phyloP scores from a whole-genome alignment of 2,113 vertebrate species.

The Rhadina sibilatrix region DNA sequence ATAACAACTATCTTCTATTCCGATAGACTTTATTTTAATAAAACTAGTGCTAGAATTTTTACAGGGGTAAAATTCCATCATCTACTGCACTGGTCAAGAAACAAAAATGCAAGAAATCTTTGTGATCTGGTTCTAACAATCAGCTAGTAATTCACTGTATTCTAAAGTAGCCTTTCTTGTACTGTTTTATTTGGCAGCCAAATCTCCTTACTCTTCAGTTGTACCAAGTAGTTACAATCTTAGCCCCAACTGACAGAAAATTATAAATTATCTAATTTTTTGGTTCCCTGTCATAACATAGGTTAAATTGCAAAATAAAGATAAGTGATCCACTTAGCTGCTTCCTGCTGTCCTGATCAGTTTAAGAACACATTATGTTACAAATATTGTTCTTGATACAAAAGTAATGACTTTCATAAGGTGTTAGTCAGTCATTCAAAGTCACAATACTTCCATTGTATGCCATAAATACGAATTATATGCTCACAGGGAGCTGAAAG shows the following conservation, averaged over 20 bases:
- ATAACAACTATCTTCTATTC: slow-evolving; percentile 88
- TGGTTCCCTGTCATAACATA: slow-evolving; percentile 56
- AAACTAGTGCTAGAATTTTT: slow-evolving; percentile 59
- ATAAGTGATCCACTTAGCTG: slow-evolving; percentile 68
- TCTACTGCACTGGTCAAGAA: slow-evolving; percentile 76
- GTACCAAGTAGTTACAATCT: slow-evolving; percentile 38
- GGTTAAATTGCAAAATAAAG: slow-evolving; percentile 74
- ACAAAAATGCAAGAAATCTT: slow-evolving; percentile 83
- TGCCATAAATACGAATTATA: slow-evolving; percentile 53
- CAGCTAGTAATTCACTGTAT: background rate
- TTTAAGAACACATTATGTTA: slow-evolving; percentile 61
- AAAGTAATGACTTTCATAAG: slow-evolving; percentile 64
- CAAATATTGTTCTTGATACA: slow-evolving; percentile 48
- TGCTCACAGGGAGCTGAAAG: slow-evolving; percentile 27
- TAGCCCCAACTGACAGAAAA: slow-evolving; percentile 50
- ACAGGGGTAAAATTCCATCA: slow-evolving; percentile 58
- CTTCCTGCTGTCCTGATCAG: slow-evolving; percentile 65
- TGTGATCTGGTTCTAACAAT: slow-evolving; percentile 54
- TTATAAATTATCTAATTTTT: slow-evolving; percentile 59
- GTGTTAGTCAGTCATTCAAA: slow-evolving; percentile 64
- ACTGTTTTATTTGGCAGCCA: slow-evolving; percentile 32
- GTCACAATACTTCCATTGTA: slow-evolving; percentile 28
- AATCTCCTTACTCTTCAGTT: slow-evolving; percentile 5
- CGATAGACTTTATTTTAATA: slow-evolving; percentile 85
- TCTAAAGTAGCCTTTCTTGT: slow-evolving; percentile 53